Evolutionary conservation across 2,113 vertebrate genomes (phyloP).

Genomic region (Anoura caudifer): DNA sequence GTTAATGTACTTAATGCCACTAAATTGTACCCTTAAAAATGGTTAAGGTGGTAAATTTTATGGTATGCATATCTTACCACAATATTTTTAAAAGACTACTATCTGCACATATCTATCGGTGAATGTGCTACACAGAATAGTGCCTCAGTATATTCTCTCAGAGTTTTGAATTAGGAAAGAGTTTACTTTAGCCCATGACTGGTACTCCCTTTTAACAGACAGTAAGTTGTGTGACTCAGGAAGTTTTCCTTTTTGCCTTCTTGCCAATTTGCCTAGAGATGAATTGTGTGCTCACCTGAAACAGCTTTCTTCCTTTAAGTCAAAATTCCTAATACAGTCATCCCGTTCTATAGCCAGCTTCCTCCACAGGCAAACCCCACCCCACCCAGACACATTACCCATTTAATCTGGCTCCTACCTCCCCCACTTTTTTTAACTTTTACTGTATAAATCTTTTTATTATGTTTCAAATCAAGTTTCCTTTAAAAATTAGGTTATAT

Average conservation of each 20-base stretch:
- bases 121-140: not conserved
- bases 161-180: not conserved
- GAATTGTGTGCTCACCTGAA: not conserved
- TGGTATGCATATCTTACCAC: not conserved
- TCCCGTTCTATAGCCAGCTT: not conserved
- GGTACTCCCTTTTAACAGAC: not conserved
- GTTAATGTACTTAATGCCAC: not conserved
- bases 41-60: not conserved
- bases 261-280: not conserved
- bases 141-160: not conserved
- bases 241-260: not conserved
- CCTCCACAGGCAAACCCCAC: not conserved
- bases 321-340: not conserved
- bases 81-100: not conserved
- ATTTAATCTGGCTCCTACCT: constrained; percentile 11
- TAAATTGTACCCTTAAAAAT: not conserved
- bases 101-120: not conserved
- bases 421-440: not conserved
- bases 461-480: not conserved
- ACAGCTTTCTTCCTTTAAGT: not conserved
- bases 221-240: not conserved
- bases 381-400: not conserved
- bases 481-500: constrained; percentile 11
- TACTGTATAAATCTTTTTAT: not conserved
- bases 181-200: not conserved